Conservation (phyloP, 2,888 invertebrate genomes). For the Lampropteryx suffumata region DNA sequence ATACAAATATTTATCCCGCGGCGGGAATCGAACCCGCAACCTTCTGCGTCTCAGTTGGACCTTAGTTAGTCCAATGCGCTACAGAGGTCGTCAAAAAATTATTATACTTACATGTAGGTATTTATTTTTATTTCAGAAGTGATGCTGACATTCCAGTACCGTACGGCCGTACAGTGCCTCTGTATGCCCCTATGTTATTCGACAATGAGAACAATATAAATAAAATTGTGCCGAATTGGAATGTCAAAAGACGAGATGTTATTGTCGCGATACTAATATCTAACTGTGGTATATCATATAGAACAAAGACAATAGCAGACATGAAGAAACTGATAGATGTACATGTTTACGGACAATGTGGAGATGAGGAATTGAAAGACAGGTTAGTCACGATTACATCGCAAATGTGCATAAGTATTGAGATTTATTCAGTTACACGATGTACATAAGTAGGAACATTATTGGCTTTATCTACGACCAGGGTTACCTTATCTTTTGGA, state of each 20-base stretch:
- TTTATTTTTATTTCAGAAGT: constrained; percentile 60
- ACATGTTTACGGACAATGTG: constrained; percentile 83
- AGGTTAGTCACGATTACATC: constrained; percentile 26
- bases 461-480: background rate
- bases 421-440: too few relatives aligned
- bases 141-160: constrained; percentile 86
- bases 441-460: too few relatives aligned
- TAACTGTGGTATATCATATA: constrained; percentile 75
- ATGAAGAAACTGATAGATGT: constrained; percentile 83
- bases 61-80: too few relatives aligned
- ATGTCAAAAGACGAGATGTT: constrained; percentile 67
- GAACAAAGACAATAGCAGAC: constrained; percentile 79
- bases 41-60: too few relatives aligned
- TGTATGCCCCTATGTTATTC: constrained; percentile 20
- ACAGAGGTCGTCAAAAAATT: too few relatives aligned
- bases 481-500: background rate
- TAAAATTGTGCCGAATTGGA: constrained; percentile 60
- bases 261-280: constrained; percentile 82
- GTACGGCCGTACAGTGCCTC: constrained; percentile 82
- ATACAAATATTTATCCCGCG: too few relatives aligned
- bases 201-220: constrained; percentile 31
- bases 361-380: constrained; percentile 40
- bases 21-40: too few relatives aligned
- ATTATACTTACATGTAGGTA: too few relatives aligned
- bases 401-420: too few relatives aligned